Percentiles rank a stretch among this genome's conserved stretches.
These are phyloP conservation scores for Tiliacea citrago DNA, from an alignment of 2,888 invertebrate species.

Conservation along the genomic window DNA sequence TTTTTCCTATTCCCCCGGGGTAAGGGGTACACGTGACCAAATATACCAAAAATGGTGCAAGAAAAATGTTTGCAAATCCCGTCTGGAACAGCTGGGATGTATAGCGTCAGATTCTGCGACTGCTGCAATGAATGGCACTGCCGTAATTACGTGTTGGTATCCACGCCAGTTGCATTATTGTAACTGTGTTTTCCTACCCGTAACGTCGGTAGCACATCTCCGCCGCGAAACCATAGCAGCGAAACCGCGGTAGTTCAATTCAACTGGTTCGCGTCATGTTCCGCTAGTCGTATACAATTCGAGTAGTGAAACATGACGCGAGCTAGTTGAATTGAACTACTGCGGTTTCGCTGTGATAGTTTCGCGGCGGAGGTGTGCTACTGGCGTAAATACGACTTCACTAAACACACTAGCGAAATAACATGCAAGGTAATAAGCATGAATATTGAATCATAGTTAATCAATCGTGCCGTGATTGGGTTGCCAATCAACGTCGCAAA, in stretches of 20 bases:
- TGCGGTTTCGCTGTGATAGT: no score
- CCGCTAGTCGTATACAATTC: no score
- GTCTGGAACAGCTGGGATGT: neutral
- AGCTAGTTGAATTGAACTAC: no score
- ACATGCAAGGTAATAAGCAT: conserved; percentile 1
- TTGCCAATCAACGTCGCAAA: conserved; percentile 25
- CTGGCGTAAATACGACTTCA: neutral
- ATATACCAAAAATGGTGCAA: neutral
- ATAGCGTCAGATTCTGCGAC: neutral
- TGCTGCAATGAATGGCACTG: neutral
- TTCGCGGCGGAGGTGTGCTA: no score
- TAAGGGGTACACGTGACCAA: neutral
- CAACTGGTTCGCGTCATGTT: no score
- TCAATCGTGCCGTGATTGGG: conserved; percentile 29
- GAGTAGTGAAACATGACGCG: no score
- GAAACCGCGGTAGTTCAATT: no score
- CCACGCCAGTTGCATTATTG: neutral
- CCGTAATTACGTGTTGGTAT: neutral
- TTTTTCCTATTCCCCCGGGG: neutral
- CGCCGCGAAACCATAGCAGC: no score
- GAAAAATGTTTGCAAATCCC: neutral
- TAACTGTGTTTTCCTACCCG: neutral
- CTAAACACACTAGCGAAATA: conserved; percentile 1
- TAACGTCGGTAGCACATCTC: no score
- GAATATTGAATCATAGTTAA: conserved; percentile 28